Evolutionary conservation across 1,140 invertebrate species (phyloP).

Genomic region (Calliopsis andreniformis): DNA sequence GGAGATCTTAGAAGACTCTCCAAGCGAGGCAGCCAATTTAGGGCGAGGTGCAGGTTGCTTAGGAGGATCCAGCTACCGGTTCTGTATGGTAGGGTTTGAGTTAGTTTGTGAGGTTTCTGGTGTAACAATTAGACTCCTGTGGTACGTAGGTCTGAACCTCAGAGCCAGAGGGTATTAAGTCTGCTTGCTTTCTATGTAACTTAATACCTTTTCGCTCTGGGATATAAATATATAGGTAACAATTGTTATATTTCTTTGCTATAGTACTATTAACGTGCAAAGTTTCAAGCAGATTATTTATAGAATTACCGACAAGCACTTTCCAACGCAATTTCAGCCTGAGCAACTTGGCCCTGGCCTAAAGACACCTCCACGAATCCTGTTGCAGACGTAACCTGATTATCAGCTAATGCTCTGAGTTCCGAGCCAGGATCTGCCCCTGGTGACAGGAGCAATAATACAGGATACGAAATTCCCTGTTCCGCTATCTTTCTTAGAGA

Average conservation of each 20-base stretch:
- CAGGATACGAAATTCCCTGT: slow-evolving; percentile 80
- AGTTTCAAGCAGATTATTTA: no score
- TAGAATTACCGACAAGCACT: slow-evolving; percentile 76
- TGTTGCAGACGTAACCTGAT: slow-evolving; percentile 65
- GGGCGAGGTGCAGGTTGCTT: slow-evolving; percentile 94
- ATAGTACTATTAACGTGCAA: no score
- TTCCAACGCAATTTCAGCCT: slow-evolving; percentile 85
- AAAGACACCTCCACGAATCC: slow-evolving; percentile 85
- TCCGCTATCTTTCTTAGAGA: slow-evolving; percentile 77
- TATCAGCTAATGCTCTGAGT: slow-evolving; percentile 83
- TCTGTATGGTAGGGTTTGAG: slow-evolving; percentile 58
- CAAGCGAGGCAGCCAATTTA: slow-evolving; percentile 88
- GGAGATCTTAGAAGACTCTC: slow-evolving; percentile 87
- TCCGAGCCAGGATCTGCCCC: slow-evolving; percentile 91
- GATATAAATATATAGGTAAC: no score
- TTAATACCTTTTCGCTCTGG: no score
- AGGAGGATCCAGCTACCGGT: slow-evolving; percentile 89
- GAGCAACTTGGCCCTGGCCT: slow-evolving; percentile 85
- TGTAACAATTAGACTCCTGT: no score
- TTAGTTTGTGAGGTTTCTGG: background rate
- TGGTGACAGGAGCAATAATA: slow-evolving; percentile 87
- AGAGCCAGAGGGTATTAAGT: no score
- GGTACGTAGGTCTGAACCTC: no score
- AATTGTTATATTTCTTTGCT: no score
- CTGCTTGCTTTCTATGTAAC: no score